Percentiles rank a stretch among this genome's conserved stretches.
Conservation (phyloP, 2,113 vertebrate genomes). For the Capreolus pygargus region DNA sequence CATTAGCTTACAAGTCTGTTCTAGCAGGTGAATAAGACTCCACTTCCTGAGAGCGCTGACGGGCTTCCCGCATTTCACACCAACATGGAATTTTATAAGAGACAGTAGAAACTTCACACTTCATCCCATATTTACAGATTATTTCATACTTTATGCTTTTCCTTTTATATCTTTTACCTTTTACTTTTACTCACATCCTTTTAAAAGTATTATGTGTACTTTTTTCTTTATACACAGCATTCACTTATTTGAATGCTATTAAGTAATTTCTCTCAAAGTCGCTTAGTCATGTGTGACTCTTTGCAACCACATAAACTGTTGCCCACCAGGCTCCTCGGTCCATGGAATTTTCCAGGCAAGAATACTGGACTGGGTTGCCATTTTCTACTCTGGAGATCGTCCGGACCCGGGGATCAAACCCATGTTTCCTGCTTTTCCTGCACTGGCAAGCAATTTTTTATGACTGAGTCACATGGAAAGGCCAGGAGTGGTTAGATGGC, state of each 20-base stretch:
- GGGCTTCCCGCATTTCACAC: background rate
- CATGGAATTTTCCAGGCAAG: background rate
- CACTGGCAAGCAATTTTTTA: background rate
- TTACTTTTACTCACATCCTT: background rate
- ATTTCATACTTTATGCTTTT: background rate
- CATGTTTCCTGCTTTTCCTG: background rate
- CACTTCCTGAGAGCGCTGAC: accelerated
- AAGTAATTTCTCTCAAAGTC: background rate
- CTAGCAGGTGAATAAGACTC: background rate
- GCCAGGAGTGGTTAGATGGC: background rate
- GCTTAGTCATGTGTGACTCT: background rate
- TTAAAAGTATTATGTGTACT: background rate
- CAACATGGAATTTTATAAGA: background rate
- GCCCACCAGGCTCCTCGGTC: background rate
- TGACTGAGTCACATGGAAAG: background rate
- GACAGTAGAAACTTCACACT: background rate
- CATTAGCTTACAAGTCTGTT: background rate
- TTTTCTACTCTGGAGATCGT: background rate
- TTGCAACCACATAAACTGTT: background rate
- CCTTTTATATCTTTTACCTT: background rate
- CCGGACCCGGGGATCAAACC: background rate
- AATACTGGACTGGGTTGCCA: background rate
- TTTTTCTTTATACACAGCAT: background rate
- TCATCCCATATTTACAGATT: background rate
- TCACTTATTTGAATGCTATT: background rate